Percentiles rank a stretch among this genome's conserved stretches.
Conservation (phyloP, 2,888 invertebrate species). For the Meliscaeva auricollis region DNA sequence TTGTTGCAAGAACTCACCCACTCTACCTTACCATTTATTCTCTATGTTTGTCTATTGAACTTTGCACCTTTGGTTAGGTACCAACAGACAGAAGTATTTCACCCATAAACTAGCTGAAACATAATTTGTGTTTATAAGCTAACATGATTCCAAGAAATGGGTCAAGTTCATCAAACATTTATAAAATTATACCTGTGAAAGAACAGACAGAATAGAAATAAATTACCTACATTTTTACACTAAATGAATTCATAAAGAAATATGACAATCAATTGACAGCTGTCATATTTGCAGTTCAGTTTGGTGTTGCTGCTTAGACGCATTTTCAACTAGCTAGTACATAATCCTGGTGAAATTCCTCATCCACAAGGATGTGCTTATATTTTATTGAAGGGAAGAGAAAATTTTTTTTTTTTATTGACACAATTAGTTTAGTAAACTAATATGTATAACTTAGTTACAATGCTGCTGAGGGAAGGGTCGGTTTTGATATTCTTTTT, state of each 20-base stretch:
- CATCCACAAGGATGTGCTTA: background rate
- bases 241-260: no score
- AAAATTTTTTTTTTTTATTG: conserved; percentile 25
- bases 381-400: background rate
- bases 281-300: no score
- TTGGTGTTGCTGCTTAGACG: no score
- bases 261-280: no score
- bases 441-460: background rate
- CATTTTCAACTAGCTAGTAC: no score
- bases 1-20: conserved; percentile 35
- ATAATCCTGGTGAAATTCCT: background rate
- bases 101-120: background rate
- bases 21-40: conserved; percentile 35
- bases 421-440: conserved; percentile 51
- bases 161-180: no score
- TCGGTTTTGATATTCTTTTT: conserved; percentile 15
- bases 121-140: no score
- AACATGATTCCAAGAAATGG: no score
- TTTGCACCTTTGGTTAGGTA: conserved; percentile 37
- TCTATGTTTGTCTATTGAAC: conserved; percentile 65
- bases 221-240: no score
- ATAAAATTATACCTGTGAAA: no score
- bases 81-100: conserved; percentile 13
- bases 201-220: no score
- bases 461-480: background rate